Evolutionary conservation across 1,140 invertebrate species (phyloP).

Genomic region (Mamestra configurata): DNA sequence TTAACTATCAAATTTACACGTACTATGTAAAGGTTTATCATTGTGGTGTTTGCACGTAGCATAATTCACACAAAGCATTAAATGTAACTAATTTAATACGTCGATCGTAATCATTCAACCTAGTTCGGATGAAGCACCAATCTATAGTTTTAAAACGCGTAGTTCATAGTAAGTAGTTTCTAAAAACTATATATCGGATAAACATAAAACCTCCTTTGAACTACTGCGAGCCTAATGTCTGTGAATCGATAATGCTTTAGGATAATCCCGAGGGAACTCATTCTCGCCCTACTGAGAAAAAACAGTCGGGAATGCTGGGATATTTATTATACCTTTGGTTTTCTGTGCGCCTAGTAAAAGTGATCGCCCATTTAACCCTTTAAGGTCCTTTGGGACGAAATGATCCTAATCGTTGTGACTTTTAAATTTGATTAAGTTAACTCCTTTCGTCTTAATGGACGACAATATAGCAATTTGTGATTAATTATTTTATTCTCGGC

Average conservation of each 20-base stretch:
- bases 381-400: not conserved
- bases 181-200: not conserved
- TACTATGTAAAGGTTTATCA: too few relatives aligned
- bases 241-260: constrained; percentile 50
- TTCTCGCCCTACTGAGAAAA: constrained; percentile 19
- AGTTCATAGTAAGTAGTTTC: not conserved
- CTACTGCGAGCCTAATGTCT: constrained; percentile 45
- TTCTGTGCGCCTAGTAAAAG: constrained; percentile 47
- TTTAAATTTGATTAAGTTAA: not conserved
- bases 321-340: constrained; percentile 34
- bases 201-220: constrained; percentile 20
- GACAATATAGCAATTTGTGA: too few relatives aligned
- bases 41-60: too few relatives aligned
- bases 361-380: constrained; percentile 44
- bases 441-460: too few relatives aligned
- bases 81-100: too few relatives aligned
- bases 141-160: not conserved
- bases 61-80: too few relatives aligned
- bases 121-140: too few relatives aligned
- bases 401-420: not conserved
- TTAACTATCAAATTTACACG: too few relatives aligned
- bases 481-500: too few relatives aligned
- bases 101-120: too few relatives aligned
- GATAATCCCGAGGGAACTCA: constrained; percentile 44
- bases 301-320: not conserved